A percentile compares a stretch with the other conserved stretches of the same genome.
phyloP scores from a whole-genome alignment of 2,888 invertebrate genomes.

The Cosmopolites sordidus region DNA sequence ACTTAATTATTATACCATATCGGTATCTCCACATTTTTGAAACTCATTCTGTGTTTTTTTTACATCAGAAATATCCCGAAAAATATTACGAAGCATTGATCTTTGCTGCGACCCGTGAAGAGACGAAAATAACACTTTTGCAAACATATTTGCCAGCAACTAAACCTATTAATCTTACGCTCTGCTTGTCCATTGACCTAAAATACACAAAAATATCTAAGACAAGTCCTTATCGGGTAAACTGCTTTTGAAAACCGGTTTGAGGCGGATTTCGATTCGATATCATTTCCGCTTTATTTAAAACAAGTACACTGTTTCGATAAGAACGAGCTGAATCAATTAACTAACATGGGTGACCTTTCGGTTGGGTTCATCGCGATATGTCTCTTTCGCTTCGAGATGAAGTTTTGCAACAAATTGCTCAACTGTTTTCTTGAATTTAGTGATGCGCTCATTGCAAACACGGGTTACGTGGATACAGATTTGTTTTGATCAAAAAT shows the following conservation, averaged over 20 bases:
- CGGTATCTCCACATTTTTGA: no score
- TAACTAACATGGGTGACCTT: neutral
- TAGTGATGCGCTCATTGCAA: no score
- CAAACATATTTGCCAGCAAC: neutral
- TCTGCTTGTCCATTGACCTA: conserved; percentile 20
- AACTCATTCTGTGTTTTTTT: no score
- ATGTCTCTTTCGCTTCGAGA: neutral
- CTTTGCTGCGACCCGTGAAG: neutral
- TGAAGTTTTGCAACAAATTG: neutral
- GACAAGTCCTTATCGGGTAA: neutral
- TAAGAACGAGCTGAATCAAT: neutral
- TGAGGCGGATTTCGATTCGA: neutral
- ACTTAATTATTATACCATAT: no score
- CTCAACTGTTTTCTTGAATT: neutral
- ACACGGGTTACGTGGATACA: no score
- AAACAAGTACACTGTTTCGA: neutral
- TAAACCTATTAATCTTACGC: neutral
- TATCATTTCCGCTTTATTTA: neutral
- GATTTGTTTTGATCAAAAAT: no score
- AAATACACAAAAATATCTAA: conserved; percentile 11
- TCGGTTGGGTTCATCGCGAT: neutral
- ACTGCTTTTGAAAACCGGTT: conserved; percentile 1
- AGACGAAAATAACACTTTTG: neutral
- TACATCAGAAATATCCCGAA: no score
- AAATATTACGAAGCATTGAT: neutral